Conservation (phyloP, 2,888 invertebrate genomes). For the Lycocerus yunnanus region DNA sequence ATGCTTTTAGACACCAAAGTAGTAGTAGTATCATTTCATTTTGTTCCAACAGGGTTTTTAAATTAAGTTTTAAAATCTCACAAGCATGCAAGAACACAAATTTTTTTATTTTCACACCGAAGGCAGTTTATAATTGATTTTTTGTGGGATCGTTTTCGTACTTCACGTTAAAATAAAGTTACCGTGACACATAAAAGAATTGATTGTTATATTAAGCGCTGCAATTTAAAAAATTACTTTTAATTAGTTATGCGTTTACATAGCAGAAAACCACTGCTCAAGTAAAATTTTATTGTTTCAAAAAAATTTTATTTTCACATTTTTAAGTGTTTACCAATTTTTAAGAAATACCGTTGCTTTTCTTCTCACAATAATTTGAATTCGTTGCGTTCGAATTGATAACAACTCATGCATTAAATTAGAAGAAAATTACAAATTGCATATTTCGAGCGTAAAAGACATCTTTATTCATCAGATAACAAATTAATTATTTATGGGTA, state of each 20-base stretch:
- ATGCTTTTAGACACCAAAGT: not conserved
- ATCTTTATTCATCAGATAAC: constrained; percentile 14
- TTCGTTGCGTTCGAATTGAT: constrained; percentile 13
- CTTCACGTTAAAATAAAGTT: not conserved
- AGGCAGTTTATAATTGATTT: not conserved
- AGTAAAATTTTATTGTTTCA: too few species aligned
- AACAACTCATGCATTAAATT: constrained; percentile 14
- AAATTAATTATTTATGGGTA: constrained; percentile 15
- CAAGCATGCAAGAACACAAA: not conserved
- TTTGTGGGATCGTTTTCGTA: not conserved
- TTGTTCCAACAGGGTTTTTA: not conserved
- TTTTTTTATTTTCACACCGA: not conserved
- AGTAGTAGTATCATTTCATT: too few species aligned
- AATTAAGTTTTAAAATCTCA: not conserved
- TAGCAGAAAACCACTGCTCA: not conserved
- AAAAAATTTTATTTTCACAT: too few species aligned
- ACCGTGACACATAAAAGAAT: not conserved
- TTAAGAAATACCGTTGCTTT: not conserved
- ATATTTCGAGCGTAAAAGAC: constrained; percentile 17
- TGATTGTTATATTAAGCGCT: not conserved
- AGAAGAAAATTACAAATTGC: constrained; percentile 17
- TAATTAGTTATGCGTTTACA: not conserved
- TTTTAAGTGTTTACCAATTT: not conserved
- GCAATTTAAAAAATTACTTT: not conserved
- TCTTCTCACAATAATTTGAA: constrained; percentile 14